phyloP scores from a whole-genome alignment of 1,140 invertebrate species.

The Pogonognathellus flavescens region DNA sequence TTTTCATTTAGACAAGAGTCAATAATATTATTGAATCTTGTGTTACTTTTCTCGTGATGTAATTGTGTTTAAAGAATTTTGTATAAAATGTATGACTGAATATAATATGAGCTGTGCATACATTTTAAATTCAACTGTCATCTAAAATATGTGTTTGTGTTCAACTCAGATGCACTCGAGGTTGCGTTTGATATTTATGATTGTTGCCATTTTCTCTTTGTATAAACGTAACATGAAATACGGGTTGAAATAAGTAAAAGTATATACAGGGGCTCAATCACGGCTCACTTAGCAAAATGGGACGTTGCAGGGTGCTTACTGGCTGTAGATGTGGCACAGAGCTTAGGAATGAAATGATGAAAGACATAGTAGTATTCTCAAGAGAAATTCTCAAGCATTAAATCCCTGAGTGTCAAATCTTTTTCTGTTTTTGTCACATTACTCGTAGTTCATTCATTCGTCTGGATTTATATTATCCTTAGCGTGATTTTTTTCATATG shows the following conservation, averaged over 20 bases:
- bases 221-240: not conserved
- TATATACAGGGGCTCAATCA: not conserved
- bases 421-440: constrained; percentile 44
- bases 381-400: constrained; percentile 31
- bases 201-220: not conserved
- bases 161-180: too few species aligned
- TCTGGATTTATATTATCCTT: constrained; percentile 1
- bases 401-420: constrained; percentile 41
- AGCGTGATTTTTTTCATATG: not conserved
- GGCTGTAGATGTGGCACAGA: not conserved
- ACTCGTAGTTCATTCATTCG: not conserved
- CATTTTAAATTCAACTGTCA: too few species aligned
- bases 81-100: too few species aligned
- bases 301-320: not conserved
- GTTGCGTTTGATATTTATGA: not conserved
- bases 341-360: not conserved
- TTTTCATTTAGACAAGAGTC: too few species aligned
- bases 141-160: too few species aligned
- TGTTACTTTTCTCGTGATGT: too few species aligned
- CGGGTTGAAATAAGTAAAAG: not conserved
- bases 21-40: too few species aligned
- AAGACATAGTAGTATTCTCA: constrained; percentile 8
- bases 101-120: too few species aligned
- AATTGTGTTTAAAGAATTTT: too few species aligned
- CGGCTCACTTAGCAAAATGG: constrained; percentile 10